These are phyloP conservation scores for Bradypodion ventrale DNA, from an alignment of 2,797 vertebrate species.

Conservation along the genomic window DNA sequence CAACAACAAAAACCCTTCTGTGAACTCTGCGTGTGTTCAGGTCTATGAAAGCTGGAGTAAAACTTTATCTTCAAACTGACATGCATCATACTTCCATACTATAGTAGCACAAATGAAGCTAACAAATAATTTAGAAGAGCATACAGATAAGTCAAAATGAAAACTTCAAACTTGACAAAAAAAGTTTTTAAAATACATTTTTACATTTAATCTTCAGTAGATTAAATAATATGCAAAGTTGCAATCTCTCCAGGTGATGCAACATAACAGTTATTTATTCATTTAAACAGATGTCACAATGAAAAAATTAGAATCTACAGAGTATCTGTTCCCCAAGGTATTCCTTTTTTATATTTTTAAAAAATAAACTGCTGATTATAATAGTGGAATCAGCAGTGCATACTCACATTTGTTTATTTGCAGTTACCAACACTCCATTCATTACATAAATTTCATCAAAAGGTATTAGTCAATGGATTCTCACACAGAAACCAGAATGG, in stretches of 20 bases:
- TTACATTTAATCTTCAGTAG: not conserved
- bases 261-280: constrained; percentile 1
- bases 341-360: constrained; percentile 38
- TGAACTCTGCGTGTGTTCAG: not conserved
- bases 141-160: not conserved
- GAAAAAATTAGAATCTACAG: constrained; percentile 23
- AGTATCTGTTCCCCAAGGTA: constrained; percentile 23
- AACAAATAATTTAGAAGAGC: not conserved
- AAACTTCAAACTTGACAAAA: not conserved
- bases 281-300: constrained; percentile 15
- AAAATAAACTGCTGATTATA: constrained; percentile 34
- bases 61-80: not conserved
- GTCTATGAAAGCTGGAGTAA: not conserved
- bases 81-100: not conserved
- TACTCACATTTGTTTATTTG: constrained; percentile 48
- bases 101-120: not conserved
- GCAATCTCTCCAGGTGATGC: not conserved
- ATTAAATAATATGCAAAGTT: not conserved
- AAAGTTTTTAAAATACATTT: too few relatives aligned
- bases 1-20: not conserved
- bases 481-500: constrained; percentile 31
- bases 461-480: constrained; percentile 43
- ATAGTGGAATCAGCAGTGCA: constrained; percentile 32
- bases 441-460: constrained; percentile 42
- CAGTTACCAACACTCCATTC: constrained; percentile 26